A percentile compares a stretch with the other conserved stretches of the same genome.
phyloP scores from a whole-genome alignment of 2,888 invertebrate species.

The Dasypogon diadema region DNA sequence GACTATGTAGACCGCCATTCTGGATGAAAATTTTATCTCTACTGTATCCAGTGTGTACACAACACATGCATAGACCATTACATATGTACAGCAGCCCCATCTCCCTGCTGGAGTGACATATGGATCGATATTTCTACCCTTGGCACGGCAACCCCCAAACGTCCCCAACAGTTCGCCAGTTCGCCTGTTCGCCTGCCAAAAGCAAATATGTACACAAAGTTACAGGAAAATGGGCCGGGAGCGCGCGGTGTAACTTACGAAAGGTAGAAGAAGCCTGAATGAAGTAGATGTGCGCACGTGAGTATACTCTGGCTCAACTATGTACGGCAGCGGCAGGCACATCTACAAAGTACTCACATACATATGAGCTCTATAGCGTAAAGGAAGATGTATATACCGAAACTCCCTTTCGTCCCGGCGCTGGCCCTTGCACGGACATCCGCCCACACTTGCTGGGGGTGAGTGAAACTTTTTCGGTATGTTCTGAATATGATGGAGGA shows the following conservation, averaged over 20 bases:
- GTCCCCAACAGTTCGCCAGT: neutral
- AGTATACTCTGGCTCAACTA: conserved; percentile 23
- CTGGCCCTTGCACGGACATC: conserved; percentile 13
- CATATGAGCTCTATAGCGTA: neutral
- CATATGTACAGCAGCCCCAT: conserved; percentile 34
- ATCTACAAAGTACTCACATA: conserved; percentile 5
- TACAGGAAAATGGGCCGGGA: conserved; percentile 23
- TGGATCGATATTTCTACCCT: conserved; percentile 55
- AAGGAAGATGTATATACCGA: neutral
- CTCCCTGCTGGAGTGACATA: conserved; percentile 47
- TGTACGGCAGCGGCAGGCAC: conserved; percentile 2
- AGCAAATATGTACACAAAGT: conserved; percentile 55
- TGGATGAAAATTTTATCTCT: conserved; percentile 55
- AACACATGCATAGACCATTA: conserved; percentile 43
- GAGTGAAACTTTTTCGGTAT: conserved; percentile 44
- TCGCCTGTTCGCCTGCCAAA: conserved; percentile 43
- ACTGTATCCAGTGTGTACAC: conserved; percentile 42
- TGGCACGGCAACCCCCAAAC: conserved; percentile 6
- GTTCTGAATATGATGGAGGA: conserved; percentile 51
- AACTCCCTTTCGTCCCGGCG: neutral
- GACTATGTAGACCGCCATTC: conserved; percentile 17
- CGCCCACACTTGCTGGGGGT: conserved; percentile 9
- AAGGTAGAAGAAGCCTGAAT: conserved; percentile 32
- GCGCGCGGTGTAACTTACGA: conserved; percentile 38
- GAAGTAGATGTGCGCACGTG: conserved; percentile 47